phyloP scores from a whole-genome alignment of 2,888 invertebrate species.

The Tetranychus truncatus region DNA sequence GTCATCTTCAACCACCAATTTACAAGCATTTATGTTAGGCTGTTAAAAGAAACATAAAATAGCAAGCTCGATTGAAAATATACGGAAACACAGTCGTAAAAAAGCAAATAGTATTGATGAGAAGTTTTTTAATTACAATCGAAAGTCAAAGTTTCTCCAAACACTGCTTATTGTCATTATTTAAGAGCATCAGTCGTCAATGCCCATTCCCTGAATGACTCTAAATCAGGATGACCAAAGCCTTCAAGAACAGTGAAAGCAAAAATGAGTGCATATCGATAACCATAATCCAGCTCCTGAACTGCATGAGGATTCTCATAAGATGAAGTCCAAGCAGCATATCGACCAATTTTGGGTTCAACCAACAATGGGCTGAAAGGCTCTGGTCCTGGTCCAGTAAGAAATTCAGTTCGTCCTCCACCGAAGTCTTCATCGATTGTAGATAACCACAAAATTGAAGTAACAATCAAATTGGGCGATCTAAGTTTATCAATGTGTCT shows the following conservation, averaged over 20 bases:
- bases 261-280: conserved; percentile 12
- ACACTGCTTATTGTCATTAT: neutral
- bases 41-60: too few species aligned
- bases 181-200: neutral
- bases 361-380: neutral
- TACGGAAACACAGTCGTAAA: too few species aligned
- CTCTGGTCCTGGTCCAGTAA: conserved; percentile 10
- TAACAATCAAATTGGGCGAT: conserved; percentile 8
- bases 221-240: neutral
- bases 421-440: conserved; percentile 5
- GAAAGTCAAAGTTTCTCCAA: too few species aligned
- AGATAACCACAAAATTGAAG: conserved; percentile 6
- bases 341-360: conserved; percentile 11
- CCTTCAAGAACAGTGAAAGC: conserved; percentile 4
- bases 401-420: conserved; percentile 11
- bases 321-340: conserved; percentile 9
- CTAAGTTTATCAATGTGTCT: conserved; percentile 8
- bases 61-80: too few species aligned
- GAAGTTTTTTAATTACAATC: too few species aligned
- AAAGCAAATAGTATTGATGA: too few species aligned
- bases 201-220: conserved; percentile 7
- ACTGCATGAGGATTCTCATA: conserved; percentile 10
- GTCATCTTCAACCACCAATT: too few species aligned
- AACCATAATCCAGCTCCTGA: conserved; percentile 2
- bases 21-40: too few species aligned